phyloP scores from a whole-genome alignment of 2,113 vertebrate genomes.

The Morphnarchus princeps region DNA sequence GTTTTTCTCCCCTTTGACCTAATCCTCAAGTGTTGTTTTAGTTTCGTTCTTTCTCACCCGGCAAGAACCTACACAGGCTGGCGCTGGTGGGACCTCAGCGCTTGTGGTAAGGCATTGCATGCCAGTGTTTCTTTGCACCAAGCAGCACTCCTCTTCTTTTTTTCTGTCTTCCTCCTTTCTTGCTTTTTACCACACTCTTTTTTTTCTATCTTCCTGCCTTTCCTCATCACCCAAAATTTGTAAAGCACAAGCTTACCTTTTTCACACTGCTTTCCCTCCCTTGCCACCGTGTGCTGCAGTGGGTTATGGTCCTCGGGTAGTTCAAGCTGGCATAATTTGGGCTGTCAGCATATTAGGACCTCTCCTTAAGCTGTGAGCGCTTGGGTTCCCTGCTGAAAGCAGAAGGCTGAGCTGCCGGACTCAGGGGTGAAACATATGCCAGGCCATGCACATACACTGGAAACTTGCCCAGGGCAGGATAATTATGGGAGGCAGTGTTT shows the following conservation, averaged over 20 bases:
- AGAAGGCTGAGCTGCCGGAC: neutral
- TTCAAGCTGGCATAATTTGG: neutral
- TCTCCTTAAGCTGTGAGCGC: neutral
- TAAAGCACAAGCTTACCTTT: neutral
- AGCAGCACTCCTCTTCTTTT: neutral
- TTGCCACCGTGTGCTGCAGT: neutral
- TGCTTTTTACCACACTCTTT: neutral
- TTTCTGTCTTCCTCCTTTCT: neutral
- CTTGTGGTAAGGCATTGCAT: neutral
- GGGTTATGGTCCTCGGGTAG: neutral
- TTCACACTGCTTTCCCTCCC: neutral
- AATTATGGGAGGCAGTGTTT: neutral
- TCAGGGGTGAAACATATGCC: neutral
- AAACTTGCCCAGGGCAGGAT: constrained; percentile 11
- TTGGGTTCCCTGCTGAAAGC: neutral
- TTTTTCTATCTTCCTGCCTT: neutral
- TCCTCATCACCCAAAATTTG: neutral
- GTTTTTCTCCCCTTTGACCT: neutral
- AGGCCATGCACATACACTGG: neutral
- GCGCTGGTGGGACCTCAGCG: neutral
- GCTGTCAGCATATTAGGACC: neutral
- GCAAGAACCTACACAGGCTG: neutral
- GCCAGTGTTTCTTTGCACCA: neutral
- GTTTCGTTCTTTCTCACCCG: neutral
- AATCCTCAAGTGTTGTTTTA: neutral